Conservation (phyloP, 2,113 vertebrate species). For the Clinocottus analis region DNA sequence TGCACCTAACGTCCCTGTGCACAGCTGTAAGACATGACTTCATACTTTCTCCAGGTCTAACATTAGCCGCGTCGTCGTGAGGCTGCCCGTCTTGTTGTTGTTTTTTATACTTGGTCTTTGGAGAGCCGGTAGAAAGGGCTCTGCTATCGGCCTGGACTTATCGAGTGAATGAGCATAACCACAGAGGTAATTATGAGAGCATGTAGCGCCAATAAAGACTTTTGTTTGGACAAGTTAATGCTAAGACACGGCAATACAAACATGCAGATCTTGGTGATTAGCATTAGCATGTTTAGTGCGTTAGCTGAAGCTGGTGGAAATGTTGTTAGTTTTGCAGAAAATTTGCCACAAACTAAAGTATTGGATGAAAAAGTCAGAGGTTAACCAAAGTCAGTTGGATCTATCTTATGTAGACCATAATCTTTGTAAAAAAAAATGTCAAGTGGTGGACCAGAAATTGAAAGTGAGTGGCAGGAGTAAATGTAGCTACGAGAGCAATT, state of each 20-base stretch:
- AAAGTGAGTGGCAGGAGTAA: not conserved
- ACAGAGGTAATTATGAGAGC: not conserved
- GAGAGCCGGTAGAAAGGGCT: not conserved
- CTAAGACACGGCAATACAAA: not conserved
- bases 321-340: not conserved
- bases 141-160: not conserved
- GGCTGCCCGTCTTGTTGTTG: not conserved
- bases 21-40: not conserved
- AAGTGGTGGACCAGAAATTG: not conserved
- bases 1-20: not conserved
- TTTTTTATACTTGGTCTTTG: not conserved
- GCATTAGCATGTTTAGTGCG: not conserved
- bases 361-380: no score
- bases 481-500: not conserved
- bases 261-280: not conserved
- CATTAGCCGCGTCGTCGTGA: constrained; percentile 8
- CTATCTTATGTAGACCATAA: no score
- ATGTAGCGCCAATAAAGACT: not conserved
- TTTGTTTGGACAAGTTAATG: not conserved
- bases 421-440: not conserved
- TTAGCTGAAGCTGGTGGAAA: not conserved
- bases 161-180: not conserved
- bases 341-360: not conserved
- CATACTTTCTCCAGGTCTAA: constrained; percentile 2
- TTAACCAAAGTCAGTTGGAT: no score